Base-by-base conservation (phyloP, 2,888 invertebrate genomes). In the Oligia latruncula region DNA sequence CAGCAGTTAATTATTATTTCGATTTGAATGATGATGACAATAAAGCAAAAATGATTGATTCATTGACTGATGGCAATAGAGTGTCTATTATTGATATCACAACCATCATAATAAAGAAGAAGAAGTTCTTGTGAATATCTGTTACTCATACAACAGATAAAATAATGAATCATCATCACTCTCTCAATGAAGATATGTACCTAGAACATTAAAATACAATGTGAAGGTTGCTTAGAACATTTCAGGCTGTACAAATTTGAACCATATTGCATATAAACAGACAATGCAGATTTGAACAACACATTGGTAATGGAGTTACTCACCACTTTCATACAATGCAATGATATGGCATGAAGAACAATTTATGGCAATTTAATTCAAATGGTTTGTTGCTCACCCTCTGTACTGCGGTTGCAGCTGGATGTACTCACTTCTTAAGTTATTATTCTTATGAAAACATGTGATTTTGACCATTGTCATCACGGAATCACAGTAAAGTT, bases 171-270 rank as follows among this genome's bases (percentile, higher is more conserved):
- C 77, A 78, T 68, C 65, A 78, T 29, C 49, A 68, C 58, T 79
- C 68, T 75, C 20, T 71, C 70, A 85, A 77, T 75, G 23, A 71
- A 70, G 17, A 70, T 68, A 65, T 43, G 43, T 76, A 76, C 73
- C 23, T 49, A 84, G 60, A 64, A 77, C 43, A 72, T 52, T 71
- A 35, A 35, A 72, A 74, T 67, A 82, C 55, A 75, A 55, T 67
- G 55, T 85, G 73, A 83, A 86, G 80, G 83, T 78, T 86, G 73
- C 67, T 82, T 62, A 73, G 62, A 77, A 75, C 17, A 71, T 71
- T 72, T 70, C 20, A 67, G 20, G 49, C 35, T 72, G 29, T 40
- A 75, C 68, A 20, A 85, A 75, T 74, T 85, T 79, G 60, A 85
- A 85, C 77, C 83, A 72, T 85, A 85, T 60, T 72, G 64, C 40